These are phyloP conservation scores for Scaptomyza reducta DNA, from an alignment of 2,888 invertebrate genomes.

Conservation along the genomic window DNA sequence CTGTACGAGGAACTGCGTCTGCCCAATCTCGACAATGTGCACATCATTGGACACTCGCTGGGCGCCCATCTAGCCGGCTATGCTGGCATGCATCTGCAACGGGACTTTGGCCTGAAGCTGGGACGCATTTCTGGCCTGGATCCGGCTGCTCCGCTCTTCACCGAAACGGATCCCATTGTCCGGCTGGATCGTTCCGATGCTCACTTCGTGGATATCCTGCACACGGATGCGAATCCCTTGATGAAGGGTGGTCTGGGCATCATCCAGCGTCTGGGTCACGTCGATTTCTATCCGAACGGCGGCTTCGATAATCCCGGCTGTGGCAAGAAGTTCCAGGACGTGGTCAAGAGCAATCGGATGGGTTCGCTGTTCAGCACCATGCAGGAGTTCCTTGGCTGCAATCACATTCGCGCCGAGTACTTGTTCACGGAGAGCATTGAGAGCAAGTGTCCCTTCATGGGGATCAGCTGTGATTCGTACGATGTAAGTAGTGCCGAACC, in stretches of 20 bases:
- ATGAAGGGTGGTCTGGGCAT: constrained; percentile 92
- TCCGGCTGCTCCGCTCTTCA: constrained; percentile 96
- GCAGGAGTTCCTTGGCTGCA: constrained; percentile 89
- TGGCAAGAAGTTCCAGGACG: constrained; percentile 86
- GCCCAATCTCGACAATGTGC: constrained; percentile 88
- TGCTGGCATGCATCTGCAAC: constrained; percentile 90
- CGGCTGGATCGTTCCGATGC: constrained; percentile 94
- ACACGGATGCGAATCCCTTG: constrained; percentile 92
- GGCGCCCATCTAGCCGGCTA: constrained; percentile 94
- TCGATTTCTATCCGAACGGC: constrained; percentile 96
- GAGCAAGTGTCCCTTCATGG: constrained; percentile 90
- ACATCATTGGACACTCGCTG: constrained; percentile 94
- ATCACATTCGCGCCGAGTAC: constrained; percentile 93
- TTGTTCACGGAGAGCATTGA: constrained; percentile 93
- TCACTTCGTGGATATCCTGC: constrained; percentile 94
- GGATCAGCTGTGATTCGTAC: constrained; percentile 91
- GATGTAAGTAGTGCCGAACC: constrained; percentile 85
- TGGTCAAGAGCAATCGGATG: constrained; percentile 86
- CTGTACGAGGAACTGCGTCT: constrained; percentile 86
- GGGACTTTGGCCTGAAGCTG: constrained; percentile 88
- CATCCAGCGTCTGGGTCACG: constrained; percentile 92
- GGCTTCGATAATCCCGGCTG: constrained; percentile 92
- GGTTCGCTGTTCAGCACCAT: constrained; percentile 87
- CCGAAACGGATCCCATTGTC: constrained; percentile 91
- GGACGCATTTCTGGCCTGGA: constrained; percentile 94